These are phyloP conservation scores for Drosophila atroscutellata DNA, from an alignment of 2,888 invertebrate genomes.

Conservation along the genomic window DNA sequence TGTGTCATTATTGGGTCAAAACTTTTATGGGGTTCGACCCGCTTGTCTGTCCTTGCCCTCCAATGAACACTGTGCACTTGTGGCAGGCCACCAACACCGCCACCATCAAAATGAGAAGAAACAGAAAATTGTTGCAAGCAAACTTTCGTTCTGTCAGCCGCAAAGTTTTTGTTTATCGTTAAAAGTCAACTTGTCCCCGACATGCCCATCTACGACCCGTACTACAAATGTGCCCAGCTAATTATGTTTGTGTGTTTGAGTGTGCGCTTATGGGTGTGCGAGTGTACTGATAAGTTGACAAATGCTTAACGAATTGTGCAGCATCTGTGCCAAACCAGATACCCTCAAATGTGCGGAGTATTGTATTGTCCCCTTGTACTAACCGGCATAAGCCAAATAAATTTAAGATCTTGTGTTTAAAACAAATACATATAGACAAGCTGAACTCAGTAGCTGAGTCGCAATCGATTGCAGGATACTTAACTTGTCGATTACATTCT, in stretches of 20 bases:
- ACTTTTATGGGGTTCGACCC: constrained; percentile 64
- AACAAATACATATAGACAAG: not conserved
- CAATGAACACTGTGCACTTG: constrained; percentile 25
- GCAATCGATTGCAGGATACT: not conserved
- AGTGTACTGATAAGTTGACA: constrained; percentile 53
- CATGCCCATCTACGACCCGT: constrained; percentile 1
- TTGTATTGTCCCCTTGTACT: not conserved
- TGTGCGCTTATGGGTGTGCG: constrained; percentile 10
- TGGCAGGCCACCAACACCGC: constrained; percentile 3
- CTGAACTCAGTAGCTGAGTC: not conserved
- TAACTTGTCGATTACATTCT: not conserved
- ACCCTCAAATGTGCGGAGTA: not conserved
- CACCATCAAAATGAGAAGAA: constrained; percentile 8
- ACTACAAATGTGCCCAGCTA: constrained; percentile 43
- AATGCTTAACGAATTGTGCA: constrained; percentile 41
- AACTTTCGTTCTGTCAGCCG: constrained; percentile 67
- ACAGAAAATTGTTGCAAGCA: constrained; percentile 49
- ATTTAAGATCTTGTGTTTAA: not conserved
- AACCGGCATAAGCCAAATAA: not conserved
- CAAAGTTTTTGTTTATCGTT: constrained; percentile 72
- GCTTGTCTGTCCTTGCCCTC: constrained; percentile 19
- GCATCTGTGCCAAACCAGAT: constrained; percentile 20
- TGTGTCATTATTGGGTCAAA: constrained; percentile 54
- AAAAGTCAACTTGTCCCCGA: constrained; percentile 47
- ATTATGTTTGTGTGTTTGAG: constrained; percentile 50